Conservation (phyloP, 2,888 invertebrate species). For the Automeris io region DNA sequence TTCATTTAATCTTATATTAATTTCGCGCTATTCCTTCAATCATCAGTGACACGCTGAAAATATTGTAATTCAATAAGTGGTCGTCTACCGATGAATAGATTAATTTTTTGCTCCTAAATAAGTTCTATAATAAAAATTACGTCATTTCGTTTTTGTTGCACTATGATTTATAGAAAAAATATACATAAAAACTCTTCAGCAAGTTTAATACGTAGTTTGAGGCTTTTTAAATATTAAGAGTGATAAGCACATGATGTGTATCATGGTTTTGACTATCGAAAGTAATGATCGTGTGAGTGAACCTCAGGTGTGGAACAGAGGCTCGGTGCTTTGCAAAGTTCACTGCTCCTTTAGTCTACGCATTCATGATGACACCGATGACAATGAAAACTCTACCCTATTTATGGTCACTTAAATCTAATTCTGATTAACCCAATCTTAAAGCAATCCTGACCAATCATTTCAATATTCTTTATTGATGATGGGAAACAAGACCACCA, state of each 20-base stretch:
- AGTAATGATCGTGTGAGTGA: conserved; percentile 64
- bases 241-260: conserved; percentile 51
- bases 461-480: conserved; percentile 42
- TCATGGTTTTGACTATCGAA: conserved; percentile 55
- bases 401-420: conserved; percentile 18
- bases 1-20: conserved; percentile 39
- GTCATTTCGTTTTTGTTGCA: conserved; percentile 21
- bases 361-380: conserved; percentile 24
- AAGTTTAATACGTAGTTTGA: neutral
- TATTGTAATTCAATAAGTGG: conserved; percentile 11
- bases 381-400: conserved; percentile 42
- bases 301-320: conserved; percentile 62
- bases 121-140: conserved; percentile 19
- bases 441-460: conserved; percentile 36
- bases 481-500: conserved; percentile 41
- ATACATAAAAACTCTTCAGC: neutral
- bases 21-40: conserved; percentile 38
- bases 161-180: neutral
- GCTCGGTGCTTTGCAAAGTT: conserved; percentile 61
- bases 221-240: conserved; percentile 15
- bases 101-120: conserved; percentile 12
- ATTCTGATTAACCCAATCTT: conserved; percentile 20
- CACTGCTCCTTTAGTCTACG: conserved; percentile 60
- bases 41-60: conserved; percentile 43
- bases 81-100: conserved; percentile 10